Percentiles rank a stretch among this genome's conserved stretches.
phyloP scores from a whole-genome alignment of 37 sponge, comb jelly and placozoan genomes.

The Diacarnus erythraeanus region DNA sequence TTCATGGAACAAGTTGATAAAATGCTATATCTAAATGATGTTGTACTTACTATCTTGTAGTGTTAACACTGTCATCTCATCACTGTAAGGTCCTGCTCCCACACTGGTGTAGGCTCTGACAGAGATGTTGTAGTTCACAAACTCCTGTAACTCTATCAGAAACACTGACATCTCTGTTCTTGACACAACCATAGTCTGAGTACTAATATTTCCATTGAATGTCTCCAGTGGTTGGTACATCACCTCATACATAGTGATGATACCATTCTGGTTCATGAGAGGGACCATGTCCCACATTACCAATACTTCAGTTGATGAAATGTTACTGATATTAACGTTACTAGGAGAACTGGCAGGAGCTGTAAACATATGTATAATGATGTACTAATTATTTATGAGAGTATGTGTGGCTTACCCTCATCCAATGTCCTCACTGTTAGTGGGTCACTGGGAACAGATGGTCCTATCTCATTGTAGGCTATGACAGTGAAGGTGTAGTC shows the following conservation, averaged over 20 bases:
- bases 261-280: slow-evolving; percentile 6
- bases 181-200: background rate
- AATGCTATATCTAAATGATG: no score
- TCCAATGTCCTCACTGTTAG: slow-evolving; percentile 24
- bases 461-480: slow-evolving; percentile 57
- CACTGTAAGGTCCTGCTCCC: slow-evolving; percentile 29
- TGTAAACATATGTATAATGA: background rate
- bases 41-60: slow-evolving; percentile 14
- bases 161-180: background rate
- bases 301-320: slow-evolving; percentile 15
- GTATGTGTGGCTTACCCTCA: slow-evolving; percentile 19
- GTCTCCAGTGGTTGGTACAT: slow-evolving; percentile 19
- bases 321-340: background rate
- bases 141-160: slow-evolving; percentile 15
- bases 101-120: slow-evolving; percentile 27
- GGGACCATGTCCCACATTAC: slow-evolving; percentile 17
- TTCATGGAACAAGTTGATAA: no score
- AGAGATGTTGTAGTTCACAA: slow-evolving; percentile 9
- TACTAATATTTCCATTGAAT: background rate
- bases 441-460: slow-evolving; percentile 23
- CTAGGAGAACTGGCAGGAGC: background rate
- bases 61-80: background rate
- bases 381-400: background rate
- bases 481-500: slow-evolving; percentile 48
- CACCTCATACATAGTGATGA: slow-evolving; percentile 14